These are phyloP conservation scores for Atherinosoma microstoma DNA, from an alignment of 2,797 vertebrate species.

Conservation along the genomic window DNA sequence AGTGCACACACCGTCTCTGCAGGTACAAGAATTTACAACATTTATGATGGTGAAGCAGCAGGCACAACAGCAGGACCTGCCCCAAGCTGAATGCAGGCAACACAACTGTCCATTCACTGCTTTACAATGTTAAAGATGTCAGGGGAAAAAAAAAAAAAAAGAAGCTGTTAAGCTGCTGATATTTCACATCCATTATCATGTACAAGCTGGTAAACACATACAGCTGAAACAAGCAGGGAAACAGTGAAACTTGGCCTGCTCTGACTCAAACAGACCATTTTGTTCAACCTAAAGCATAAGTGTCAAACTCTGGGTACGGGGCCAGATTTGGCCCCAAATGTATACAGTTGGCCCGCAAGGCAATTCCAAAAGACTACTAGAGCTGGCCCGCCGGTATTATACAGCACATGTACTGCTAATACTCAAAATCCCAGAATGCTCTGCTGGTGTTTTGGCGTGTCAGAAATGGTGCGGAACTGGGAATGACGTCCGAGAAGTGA, in stretches of 20 bases:
- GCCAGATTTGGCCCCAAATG: too few species aligned
- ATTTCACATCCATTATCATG: background rate
- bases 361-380: too few species aligned
- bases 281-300: too few species aligned
- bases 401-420: too few species aligned
- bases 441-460: too few species aligned
- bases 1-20: background rate
- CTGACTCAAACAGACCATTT: background rate
- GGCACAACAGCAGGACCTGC: background rate
- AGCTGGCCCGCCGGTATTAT: too few species aligned
- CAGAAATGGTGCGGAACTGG: too few species aligned
- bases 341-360: too few species aligned
- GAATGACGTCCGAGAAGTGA: too few species aligned
- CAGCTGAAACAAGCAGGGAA: background rate
- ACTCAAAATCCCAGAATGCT: too few species aligned
- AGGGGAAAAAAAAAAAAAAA: too few species aligned
- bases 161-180: background rate
- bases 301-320: too few species aligned
- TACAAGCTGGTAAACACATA: background rate
- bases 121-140: background rate
- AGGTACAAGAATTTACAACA: background rate
- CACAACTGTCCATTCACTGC: background rate
- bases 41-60: background rate
- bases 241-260: background rate
- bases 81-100: background rate